Evolutionary conservation across 2,888 invertebrate genomes (phyloP).

Genomic region (Harpalus rubripes): DNA sequence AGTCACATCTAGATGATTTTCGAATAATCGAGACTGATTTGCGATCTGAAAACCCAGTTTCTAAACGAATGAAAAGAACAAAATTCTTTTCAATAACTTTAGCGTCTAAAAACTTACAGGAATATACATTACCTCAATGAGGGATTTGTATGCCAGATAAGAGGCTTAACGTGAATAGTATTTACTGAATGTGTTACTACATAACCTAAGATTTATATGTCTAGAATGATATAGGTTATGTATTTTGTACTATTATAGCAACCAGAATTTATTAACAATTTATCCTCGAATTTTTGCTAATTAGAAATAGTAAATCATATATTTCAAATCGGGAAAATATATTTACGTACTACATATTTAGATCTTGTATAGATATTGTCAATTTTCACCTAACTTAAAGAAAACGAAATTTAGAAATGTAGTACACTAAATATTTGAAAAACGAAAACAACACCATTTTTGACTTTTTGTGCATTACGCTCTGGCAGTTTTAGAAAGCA

Average conservation of each 20-base stretch:
- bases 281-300: neutral
- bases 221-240: constrained; percentile 4
- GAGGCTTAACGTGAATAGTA: neutral
- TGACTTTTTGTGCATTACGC: no score
- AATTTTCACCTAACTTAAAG: neutral
- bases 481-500: no score
- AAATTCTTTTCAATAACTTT: neutral
- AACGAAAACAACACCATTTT: neutral
- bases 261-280: neutral
- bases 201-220: neutral
- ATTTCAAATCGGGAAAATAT: neutral
- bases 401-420: neutral
- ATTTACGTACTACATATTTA: neutral
- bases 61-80: neutral
- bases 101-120: neutral
- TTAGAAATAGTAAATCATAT: neutral
- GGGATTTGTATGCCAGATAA: constrained; percentile 14
- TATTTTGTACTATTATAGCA: constrained; percentile 10
- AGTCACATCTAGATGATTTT: neutral
- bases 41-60: neutral
- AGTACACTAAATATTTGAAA: neutral
- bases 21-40: neutral
- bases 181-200: neutral
- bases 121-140: constrained; percentile 5
- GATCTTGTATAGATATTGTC: neutral